Evolutionary conservation across 2,113 vertebrate genomes (phyloP), one percentile per base, ranked within the genome.

Genomic region (Anolis carolinensis): DNA sequence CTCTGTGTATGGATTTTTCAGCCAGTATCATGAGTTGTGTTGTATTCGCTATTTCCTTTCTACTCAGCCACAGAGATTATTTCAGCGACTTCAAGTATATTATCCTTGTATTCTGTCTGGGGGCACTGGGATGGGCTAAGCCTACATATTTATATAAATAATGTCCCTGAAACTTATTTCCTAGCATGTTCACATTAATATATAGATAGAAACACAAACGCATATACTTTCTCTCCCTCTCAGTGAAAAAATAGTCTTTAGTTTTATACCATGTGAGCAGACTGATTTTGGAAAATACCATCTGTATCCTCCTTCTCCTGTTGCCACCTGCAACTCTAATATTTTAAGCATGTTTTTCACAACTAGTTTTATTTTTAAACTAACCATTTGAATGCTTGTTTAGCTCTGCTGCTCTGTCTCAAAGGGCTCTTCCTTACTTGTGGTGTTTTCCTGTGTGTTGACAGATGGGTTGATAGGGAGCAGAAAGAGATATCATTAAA

Each of bases 321-420:
- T 2, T 65, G 36, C 77, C 70, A 86, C 77, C 84, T 86, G 84
- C 55, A 63, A 50, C 55, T 80, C 36, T 39, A 62, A 63, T 48
- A 70, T 81, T 80, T 86, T 30, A 74, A 62, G 78, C 77, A 63
- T 80, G 78, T 80, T 81, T 81, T 81, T 80, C 85, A 81, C 68
- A 80, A 55, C 85, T 73, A 36, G 36, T 50, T 81, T 73, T 73
- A 80, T 86, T 86, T 86, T 86, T 81, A 80, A 86, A 50, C 77
- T 32, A 63, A 72, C 80, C 80, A 86, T 73, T 73, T 86, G 77
- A 86, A 80, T 86, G 77, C 68, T 86, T 80, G 52, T 44, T 80
- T 50, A 76, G 73, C 30, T 65, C 59, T 65, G 36, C 44, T 48
- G 6, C 27, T 86, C 4, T 11, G 1, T 86, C 78, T 70, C 77